phyloP scores from a whole-genome alignment of 2,113 vertebrate species.

The Spilogale gracilis region DNA sequence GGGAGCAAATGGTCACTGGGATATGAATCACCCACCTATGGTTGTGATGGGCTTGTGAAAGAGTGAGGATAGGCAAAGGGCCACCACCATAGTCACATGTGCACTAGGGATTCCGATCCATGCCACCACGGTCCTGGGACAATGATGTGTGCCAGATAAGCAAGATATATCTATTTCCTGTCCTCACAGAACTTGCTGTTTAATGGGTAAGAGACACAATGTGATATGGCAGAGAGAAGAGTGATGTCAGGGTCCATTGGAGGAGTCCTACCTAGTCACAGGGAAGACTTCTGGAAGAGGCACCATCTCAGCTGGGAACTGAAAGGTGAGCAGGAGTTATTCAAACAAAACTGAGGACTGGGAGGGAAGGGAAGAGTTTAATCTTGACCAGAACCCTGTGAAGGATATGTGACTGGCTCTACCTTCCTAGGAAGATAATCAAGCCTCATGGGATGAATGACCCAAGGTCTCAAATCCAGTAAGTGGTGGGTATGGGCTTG shows the following conservation, averaged over 20 bases:
- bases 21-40: not conserved
- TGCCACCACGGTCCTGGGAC: not conserved
- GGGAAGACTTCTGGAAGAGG: not conserved
- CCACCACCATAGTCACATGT: accelerated
- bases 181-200: not conserved
- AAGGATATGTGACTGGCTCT: not conserved
- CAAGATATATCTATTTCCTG: not conserved
- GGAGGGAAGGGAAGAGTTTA: not conserved
- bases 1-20: not conserved
- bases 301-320: not conserved
- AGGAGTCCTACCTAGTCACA: not conserved
- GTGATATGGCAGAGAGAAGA: not conserved
- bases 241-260: accelerated
- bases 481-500: not conserved
- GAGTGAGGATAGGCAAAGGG: not conserved
- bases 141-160: not conserved
- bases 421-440: not conserved
- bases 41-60: not conserved
- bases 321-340: not conserved
- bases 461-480: not conserved
- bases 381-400: not conserved
- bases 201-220: not conserved
- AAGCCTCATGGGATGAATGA: not conserved
- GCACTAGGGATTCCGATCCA: not conserved
- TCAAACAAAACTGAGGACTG: not conserved